Percentiles rank a stretch among this genome's conserved stretches.
Evolutionary conservation across 2,113 vertebrate genomes (phyloP).

Genomic region (Rhipidura dahli): DNA sequence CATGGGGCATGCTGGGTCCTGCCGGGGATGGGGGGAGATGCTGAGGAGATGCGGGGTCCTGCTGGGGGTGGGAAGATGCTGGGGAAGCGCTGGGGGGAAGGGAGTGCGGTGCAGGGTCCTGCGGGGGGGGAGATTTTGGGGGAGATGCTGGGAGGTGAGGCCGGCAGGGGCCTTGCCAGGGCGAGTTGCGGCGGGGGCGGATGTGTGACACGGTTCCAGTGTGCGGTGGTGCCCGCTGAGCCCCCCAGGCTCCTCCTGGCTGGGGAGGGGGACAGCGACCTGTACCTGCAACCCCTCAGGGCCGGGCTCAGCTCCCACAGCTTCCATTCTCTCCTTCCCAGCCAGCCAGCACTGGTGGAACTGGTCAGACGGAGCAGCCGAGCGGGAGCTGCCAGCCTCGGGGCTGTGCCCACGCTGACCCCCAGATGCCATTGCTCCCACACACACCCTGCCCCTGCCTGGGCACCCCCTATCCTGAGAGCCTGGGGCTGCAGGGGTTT

Average conservation of each 20-base stretch:
- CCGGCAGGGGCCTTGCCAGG: background rate
- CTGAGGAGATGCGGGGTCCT: background rate
- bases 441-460: rapidly evolving
- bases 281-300: background rate
- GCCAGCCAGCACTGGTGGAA: background rate
- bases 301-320: background rate
- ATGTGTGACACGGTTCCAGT: background rate
- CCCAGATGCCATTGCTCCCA: background rate
- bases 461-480: background rate
- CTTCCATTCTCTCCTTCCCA: background rate
- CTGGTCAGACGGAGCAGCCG: background rate
- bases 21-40: too few relatives aligned
- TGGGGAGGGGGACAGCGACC: background rate
- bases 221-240: background rate
- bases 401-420: background rate
- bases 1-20: too few relatives aligned
- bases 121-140: background rate
- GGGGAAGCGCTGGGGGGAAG: too few relatives aligned
- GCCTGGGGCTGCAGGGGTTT: background rate
- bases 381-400: background rate
- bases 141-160: background rate
- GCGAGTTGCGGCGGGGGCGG: background rate
- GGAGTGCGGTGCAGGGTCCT: too few relatives aligned
- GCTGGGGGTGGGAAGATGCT: too few relatives aligned
- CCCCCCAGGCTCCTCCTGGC: background rate